Conservation (phyloP, 2,888 invertebrate genomes). For the Paralinhomoeus sp. region DNA sequence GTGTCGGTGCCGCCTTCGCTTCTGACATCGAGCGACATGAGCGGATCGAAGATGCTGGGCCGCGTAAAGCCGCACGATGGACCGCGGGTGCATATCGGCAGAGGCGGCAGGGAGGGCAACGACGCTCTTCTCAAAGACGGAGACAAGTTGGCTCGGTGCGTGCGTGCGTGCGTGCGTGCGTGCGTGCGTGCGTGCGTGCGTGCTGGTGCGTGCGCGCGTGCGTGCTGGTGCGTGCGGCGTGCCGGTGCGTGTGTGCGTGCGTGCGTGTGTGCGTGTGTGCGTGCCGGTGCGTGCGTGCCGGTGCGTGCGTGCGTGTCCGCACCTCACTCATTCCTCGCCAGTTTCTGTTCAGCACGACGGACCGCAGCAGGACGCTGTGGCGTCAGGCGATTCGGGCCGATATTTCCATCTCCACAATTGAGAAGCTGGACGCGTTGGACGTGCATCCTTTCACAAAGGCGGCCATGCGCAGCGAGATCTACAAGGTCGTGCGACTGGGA, state of each 20-base stretch:
- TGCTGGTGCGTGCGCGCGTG: no score
- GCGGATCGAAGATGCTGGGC: conserved; percentile 25
- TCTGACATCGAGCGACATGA: conserved; percentile 18
- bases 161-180: background rate
- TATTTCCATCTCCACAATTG: background rate
- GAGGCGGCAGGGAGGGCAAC: conserved; percentile 34
- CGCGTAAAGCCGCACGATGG: conserved; percentile 26
- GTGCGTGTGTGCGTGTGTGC: no score
- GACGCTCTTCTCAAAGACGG: conserved; percentile 31
- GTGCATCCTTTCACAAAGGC: conserved; percentile 4
- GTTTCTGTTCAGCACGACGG: no score
- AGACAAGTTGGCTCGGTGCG: background rate
- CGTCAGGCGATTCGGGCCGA: no score
- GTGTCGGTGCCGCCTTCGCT: conserved; percentile 15
- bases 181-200: background rate
- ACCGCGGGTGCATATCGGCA: conserved; percentile 27
- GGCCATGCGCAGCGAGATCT: conserved; percentile 11
- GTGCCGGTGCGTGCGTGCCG: no score
- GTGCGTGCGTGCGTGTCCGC: no score
- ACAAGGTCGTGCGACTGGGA: conserved; percentile 27
- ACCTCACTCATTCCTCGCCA: no score
- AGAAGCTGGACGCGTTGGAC: conserved; percentile 3
- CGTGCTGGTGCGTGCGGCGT: no score
- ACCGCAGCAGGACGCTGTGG: no score
- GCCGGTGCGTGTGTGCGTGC: no score